A percentile compares a stretch with the other conserved stretches of the same genome.
phyloP scores from a whole-genome alignment of 2,888 invertebrate species.

The Ferrisia virgata region DNA sequence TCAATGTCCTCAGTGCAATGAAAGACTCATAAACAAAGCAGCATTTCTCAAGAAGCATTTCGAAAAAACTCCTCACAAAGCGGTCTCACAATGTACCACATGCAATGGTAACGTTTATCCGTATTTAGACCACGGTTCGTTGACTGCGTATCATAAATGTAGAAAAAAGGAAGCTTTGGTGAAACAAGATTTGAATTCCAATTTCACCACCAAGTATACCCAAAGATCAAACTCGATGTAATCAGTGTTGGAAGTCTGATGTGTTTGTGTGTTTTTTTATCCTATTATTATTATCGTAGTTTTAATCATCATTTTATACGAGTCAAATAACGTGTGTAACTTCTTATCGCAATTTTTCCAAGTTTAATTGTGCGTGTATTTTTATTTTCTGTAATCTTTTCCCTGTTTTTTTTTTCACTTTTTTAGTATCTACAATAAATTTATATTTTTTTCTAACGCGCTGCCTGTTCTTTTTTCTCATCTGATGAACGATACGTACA shows the following conservation, averaged over 20 bases:
- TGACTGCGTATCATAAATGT: constrained; percentile 32
- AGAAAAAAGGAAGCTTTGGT: background rate
- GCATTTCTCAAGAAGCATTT: constrained; percentile 41
- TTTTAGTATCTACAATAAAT: background rate
- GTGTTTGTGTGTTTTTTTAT: background rate
- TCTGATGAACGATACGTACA: background rate
- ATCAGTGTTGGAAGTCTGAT: background rate
- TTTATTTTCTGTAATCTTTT: background rate
- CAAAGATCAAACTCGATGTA: background rate
- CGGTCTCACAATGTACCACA: constrained; percentile 6
- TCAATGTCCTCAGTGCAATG: constrained; percentile 36
- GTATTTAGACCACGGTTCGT: constrained; percentile 27
- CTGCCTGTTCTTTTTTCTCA: background rate
- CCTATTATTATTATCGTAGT: background rate
- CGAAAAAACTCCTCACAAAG: constrained; percentile 29
- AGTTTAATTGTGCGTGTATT: background rate
- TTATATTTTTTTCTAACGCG: background rate
- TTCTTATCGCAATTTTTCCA: background rate
- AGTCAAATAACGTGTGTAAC: background rate
- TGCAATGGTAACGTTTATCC: constrained; percentile 38
- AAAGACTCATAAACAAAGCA: constrained; percentile 36
- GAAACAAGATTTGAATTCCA: background rate
- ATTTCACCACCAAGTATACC: background rate
- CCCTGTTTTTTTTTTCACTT: background rate
- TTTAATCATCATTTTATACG: background rate